Evolutionary conservation across 1,140 invertebrate species (phyloP).

Genomic region (Orius insidiosus): DNA sequence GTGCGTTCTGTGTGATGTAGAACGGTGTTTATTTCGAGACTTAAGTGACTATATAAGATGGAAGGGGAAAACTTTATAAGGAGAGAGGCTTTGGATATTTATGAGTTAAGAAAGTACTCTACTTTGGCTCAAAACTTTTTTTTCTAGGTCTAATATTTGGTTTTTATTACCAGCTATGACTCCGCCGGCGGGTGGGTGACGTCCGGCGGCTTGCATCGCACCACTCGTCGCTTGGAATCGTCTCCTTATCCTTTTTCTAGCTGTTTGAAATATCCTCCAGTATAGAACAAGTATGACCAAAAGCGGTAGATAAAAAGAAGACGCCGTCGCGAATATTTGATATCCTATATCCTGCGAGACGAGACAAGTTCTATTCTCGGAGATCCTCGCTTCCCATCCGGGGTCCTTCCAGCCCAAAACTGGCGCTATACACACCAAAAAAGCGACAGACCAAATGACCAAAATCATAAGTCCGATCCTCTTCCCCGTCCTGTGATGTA

Average conservation of each 20-base stretch:
- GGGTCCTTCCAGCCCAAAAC: conserved; percentile 75
- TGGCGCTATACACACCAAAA: conserved; percentile 75
- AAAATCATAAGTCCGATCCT: conserved; percentile 73
- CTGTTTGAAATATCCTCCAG: conserved; percentile 86
- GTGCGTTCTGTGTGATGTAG: too few species aligned
- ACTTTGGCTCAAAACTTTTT: too few species aligned
- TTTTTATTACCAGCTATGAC: conserved; percentile 19
- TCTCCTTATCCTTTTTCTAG: conserved; percentile 61
- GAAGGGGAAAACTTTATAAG: too few species aligned
- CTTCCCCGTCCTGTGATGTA: conserved; percentile 67
- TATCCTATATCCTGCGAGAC: conserved; percentile 82
- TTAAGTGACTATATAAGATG: too few species aligned
- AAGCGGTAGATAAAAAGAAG: conserved; percentile 90
- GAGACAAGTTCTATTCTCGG: conserved; percentile 39
- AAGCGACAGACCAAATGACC: conserved; percentile 68
- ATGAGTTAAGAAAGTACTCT: too few species aligned
- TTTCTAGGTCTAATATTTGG: too few species aligned
- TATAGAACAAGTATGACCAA: conserved; percentile 83
- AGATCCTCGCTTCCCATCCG: conserved; percentile 47
- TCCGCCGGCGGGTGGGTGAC: conserved; percentile 19
- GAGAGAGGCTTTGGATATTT: too few species aligned
- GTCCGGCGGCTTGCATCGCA: neutral
- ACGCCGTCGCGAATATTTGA: conserved; percentile 73
- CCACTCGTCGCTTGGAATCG: conserved; percentile 32
- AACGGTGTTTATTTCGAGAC: too few species aligned